These are phyloP conservation scores for Urocolius indicus DNA, from an alignment of 2,113 vertebrate genomes.

Conservation along the genomic window DNA sequence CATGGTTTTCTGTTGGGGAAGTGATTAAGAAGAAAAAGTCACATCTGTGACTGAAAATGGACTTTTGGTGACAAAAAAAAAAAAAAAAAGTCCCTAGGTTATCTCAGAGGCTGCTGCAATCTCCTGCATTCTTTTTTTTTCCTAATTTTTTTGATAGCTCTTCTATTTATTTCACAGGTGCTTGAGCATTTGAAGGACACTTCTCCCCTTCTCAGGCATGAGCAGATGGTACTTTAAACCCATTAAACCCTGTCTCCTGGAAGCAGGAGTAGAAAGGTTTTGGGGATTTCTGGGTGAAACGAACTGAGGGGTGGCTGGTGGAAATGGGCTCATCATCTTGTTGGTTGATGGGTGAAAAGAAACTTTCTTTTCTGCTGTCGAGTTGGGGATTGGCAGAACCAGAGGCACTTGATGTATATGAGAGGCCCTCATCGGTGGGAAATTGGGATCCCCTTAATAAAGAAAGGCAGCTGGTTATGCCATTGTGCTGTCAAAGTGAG, in stretches of 20 bases:
- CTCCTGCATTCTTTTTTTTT: background rate
- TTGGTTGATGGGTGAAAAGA: background rate
- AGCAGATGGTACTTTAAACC: background rate
- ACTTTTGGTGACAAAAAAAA: constrained; percentile 60
- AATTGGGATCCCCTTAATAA: background rate
- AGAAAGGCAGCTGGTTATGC: background rate
- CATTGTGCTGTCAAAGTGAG: background rate
- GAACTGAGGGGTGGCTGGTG: background rate
- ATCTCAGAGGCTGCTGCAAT: constrained; percentile 57
- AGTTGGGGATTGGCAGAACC: background rate
- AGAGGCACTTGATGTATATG: background rate
- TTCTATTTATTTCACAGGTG: constrained; percentile 46
- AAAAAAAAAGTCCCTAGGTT: constrained; percentile 58
- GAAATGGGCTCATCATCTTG: background rate
- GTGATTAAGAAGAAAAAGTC: constrained; percentile 15
- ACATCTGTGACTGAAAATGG: constrained; percentile 53
- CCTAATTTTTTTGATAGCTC: background rate
- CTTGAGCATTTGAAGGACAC: background rate
- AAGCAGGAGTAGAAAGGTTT: background rate
- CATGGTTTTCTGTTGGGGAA: constrained; percentile 35
- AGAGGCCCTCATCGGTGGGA: background rate
- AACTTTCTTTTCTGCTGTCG: fast-evolving
- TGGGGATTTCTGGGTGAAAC: background rate
- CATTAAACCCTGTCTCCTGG: background rate
- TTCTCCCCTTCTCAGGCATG: background rate